phyloP scores from a whole-genome alignment of 2,797 vertebrate genomes.

The Parauchenoglanis ngamensis region DNA sequence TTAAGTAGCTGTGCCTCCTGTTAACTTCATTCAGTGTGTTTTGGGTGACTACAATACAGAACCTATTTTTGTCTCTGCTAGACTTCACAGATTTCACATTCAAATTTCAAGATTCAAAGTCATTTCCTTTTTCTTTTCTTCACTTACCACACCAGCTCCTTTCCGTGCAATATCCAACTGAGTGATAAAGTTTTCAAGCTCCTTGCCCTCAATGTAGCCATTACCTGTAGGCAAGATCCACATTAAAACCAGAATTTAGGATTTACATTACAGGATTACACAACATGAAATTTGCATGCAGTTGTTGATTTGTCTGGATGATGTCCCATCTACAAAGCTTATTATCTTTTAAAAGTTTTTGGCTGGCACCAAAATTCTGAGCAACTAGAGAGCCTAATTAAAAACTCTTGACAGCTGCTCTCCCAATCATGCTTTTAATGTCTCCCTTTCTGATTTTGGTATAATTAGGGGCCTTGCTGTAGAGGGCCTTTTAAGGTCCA shows the following conservation, averaged over 20 bases:
- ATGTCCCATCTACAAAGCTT: conserved; percentile 28
- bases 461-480: conserved; percentile 52
- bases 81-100: neutral
- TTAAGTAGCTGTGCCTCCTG: too few species aligned
- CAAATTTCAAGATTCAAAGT: neutral
- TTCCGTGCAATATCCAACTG: conserved; percentile 89
- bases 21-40: neutral
- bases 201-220: conserved; percentile 97
- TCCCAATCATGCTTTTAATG: conserved; percentile 45
- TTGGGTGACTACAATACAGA: neutral
- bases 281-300: conserved; percentile 28
- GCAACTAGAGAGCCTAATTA: conserved; percentile 58
- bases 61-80: neutral
- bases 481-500: conserved; percentile 32
- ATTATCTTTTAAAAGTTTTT: conserved; percentile 46
- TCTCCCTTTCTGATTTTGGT: conserved; percentile 42
- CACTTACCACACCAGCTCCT: conserved; percentile 91
- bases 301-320: conserved; percentile 33
- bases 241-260: neutral
- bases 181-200: conserved; percentile 95
- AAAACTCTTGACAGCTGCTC: conserved; percentile 56
- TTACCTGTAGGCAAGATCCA: conserved; percentile 78
- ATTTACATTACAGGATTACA: neutral
- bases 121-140: neutral
- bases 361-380: conserved; percentile 40